These are phyloP conservation scores for Lasiurus cinereus DNA, from an alignment of 2,113 vertebrate species.

Conservation along the genomic window DNA sequence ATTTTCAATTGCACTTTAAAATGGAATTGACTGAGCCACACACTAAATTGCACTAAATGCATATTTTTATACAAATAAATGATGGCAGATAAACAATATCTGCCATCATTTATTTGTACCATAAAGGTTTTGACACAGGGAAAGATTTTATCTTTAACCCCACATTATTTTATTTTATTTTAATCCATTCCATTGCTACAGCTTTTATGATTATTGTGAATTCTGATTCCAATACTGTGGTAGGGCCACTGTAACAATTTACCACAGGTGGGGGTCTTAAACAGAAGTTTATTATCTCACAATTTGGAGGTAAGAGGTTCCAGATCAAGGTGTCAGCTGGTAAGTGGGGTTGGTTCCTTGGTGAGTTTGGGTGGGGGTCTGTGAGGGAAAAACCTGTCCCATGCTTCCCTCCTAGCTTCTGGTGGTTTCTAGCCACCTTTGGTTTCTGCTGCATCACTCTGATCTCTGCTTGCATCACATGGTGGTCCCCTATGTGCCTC, in stretches of 20 bases:
- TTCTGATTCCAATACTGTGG: not conserved
- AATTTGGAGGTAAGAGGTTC: not conserved
- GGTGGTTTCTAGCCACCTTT: not conserved
- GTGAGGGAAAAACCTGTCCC: not conserved
- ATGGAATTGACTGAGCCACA: not conserved
- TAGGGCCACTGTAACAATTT: not conserved
- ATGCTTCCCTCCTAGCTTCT: not conserved
- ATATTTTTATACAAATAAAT: not conserved
- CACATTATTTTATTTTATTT: not conserved
- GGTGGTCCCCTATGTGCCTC: not conserved
- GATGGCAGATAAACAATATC: not conserved
- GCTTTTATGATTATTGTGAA: not conserved
- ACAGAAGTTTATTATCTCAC: not conserved
- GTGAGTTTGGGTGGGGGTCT: not conserved
- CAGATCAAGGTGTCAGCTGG: not conserved
- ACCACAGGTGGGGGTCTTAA: not conserved
- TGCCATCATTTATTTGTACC: not conserved
- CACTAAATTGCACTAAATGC: not conserved
- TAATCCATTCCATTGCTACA: not conserved
- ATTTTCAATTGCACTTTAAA: not conserved
- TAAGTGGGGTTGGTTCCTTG: not conserved
- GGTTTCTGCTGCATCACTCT: not conserved
- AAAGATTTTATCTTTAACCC: not conserved
- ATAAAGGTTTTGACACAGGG: not conserved
- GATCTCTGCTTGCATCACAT: not conserved